phyloP scores from a whole-genome alignment of 2,113 vertebrate genomes.

The Glareola pratincola region DNA sequence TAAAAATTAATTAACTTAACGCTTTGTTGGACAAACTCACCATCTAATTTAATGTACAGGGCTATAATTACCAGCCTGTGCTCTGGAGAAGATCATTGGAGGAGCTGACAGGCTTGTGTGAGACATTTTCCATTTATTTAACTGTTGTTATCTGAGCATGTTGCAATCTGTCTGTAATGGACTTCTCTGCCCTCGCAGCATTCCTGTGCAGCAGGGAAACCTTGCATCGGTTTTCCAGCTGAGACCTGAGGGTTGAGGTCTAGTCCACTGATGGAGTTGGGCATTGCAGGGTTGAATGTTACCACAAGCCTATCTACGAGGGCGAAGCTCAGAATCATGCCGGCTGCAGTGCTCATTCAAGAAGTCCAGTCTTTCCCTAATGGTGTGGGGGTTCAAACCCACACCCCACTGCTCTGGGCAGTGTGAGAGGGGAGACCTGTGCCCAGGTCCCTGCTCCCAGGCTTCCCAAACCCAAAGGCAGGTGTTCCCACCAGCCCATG shows the following conservation, averaged over 20 bases:
- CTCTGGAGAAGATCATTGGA: not conserved
- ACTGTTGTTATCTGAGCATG: fast-evolving
- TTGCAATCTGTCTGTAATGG: not conserved
- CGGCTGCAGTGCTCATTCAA: not conserved
- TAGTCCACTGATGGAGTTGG: too few species aligned
- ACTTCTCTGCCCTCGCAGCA: not conserved
- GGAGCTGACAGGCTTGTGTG: not conserved
- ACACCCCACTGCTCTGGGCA: not conserved
- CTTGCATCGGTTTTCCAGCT: not conserved
- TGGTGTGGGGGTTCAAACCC: not conserved
- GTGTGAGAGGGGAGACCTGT: not conserved
- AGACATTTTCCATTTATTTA: not conserved
- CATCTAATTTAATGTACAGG: not conserved
- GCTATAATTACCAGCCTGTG: not conserved
- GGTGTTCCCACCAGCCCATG: not conserved
- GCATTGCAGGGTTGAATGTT: not conserved
- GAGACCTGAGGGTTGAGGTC: not conserved
- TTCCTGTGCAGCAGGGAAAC: not conserved
- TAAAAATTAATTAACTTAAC: not conserved
- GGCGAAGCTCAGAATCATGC: not conserved
- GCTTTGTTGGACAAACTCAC: not conserved
- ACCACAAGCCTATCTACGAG: not conserved
- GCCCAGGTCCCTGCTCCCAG: not conserved
- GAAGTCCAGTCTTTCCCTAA: not conserved
- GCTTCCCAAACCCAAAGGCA: not conserved